Evolutionary conservation across 2,113 vertebrate genomes (phyloP).

Genomic region (Oreochromis spilurus): DNA sequence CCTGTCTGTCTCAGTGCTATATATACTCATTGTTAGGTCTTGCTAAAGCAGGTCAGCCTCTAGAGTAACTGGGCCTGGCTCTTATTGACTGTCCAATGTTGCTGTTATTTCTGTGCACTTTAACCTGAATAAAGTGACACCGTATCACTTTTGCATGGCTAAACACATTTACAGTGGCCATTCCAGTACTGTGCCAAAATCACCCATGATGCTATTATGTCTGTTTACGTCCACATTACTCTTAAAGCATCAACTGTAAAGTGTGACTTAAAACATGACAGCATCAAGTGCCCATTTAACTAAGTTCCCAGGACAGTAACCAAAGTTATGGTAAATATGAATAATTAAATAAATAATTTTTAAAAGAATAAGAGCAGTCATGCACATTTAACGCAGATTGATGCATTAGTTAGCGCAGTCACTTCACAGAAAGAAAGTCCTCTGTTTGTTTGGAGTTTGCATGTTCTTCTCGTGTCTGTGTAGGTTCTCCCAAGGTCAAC

Average conservation of each 20-base stretch:
- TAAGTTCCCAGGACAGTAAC: background rate
- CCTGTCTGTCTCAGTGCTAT: conserved; percentile 57
- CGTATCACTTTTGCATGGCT: background rate
- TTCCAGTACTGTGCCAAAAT: background rate
- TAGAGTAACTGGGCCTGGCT: conserved; percentile 4
- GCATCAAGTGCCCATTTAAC: background rate
- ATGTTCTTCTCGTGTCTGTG: background rate
- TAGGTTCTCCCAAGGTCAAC: background rate
- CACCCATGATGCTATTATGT: background rate
- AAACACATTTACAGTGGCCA: background rate
- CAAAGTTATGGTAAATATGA: background rate
- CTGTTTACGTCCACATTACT: conserved; percentile 21
- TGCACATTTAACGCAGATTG: background rate
- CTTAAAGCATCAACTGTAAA: background rate
- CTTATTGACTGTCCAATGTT: conserved; percentile 16
- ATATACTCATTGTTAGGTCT: conserved; percentile 54
- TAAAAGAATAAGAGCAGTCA: background rate
- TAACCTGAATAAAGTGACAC: conserved; percentile 8
- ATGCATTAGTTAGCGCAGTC: background rate
- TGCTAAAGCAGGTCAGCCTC: conserved; percentile 30
- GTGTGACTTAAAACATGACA: background rate
- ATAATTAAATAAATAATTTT: background rate
- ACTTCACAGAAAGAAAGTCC: background rate
- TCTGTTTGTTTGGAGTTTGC: background rate
- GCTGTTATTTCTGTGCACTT: conserved; percentile 28